phyloP scores from a whole-genome alignment of 2,888 invertebrate genomes.

The Eristalinus sepulchralis region DNA sequence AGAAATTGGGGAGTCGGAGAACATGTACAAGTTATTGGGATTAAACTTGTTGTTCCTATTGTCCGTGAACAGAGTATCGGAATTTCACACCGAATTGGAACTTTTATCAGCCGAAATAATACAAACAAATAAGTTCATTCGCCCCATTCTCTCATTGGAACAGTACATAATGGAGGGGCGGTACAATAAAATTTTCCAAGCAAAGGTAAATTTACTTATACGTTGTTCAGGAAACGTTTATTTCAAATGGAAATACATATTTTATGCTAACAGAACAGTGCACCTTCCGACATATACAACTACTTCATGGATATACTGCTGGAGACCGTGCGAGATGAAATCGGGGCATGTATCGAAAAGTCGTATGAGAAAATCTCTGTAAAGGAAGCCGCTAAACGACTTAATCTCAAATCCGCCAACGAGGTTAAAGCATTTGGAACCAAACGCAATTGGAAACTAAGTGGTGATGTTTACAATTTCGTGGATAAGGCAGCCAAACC shows the following conservation, averaged over 20 bases:
- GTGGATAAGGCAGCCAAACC: slow-evolving; percentile 88
- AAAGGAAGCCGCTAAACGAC: slow-evolving; percentile 92
- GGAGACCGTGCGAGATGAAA: slow-evolving; percentile 97
- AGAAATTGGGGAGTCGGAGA: slow-evolving; percentile 93
- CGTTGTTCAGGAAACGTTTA: too few relatives aligned
- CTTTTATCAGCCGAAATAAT: slow-evolving; percentile 94
- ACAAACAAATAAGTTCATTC: slow-evolving; percentile 95
- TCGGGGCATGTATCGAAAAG: slow-evolving; percentile 97
- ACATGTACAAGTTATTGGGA: slow-evolving; percentile 96
- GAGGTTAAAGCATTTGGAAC: slow-evolving; percentile 90
- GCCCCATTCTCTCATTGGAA: slow-evolving; percentile 96
- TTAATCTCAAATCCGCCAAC: slow-evolving; percentile 90
- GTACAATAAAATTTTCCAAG: slow-evolving; percentile 97
- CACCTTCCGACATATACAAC: slow-evolving; percentile 97
- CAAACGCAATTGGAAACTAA: slow-evolving; percentile 92
- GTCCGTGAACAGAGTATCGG: slow-evolving; percentile 97
- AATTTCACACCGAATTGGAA: slow-evolving; percentile 99
- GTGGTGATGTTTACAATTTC: slow-evolving; percentile 91
- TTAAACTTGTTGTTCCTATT: slow-evolving; percentile 95
- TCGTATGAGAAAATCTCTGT: slow-evolving; percentile 95
- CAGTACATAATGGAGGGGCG: slow-evolving; percentile 99
- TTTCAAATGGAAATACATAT: too few relatives aligned
- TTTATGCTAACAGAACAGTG: slow-evolving; percentile 94
- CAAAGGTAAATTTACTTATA: slow-evolving; percentile 83
- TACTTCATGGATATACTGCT: slow-evolving; percentile 98